phyloP scores from a whole-genome alignment of 2,888 invertebrate genomes.

The Smittia sp. region DNA sequence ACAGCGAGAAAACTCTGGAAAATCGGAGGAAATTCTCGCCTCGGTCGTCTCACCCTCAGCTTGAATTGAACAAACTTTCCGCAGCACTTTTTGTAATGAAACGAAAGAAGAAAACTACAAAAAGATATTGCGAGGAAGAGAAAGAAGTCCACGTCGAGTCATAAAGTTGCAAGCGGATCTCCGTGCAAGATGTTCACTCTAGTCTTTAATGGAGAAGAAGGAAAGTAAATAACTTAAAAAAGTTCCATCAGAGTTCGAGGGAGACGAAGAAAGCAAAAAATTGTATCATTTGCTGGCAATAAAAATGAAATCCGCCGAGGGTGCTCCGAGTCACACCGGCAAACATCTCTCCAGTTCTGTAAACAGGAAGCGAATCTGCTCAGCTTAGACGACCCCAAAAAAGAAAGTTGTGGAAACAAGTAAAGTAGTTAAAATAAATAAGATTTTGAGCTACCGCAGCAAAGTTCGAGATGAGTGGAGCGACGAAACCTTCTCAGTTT shows the following conservation, averaged over 20 bases:
- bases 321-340: neutral
- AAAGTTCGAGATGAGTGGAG: neutral
- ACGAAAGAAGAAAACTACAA: neutral
- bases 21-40: neutral
- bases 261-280: neutral
- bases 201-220: neutral
- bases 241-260: neutral
- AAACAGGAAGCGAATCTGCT: slow-evolving; percentile 24
- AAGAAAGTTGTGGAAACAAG: neutral
- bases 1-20: neutral
- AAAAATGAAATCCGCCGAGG: neutral
- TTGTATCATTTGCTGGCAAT: slow-evolving; percentile 9
- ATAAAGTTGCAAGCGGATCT: neutral
- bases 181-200: neutral
- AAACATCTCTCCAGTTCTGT: neutral
- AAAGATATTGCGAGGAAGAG: neutral
- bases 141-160: neutral
- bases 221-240: neutral
- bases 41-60: no score
- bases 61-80: no score
- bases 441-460: slow-evolving; percentile 13
- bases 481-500: neutral
- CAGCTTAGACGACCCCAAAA: neutral
- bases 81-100: no score
- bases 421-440: slow-evolving; percentile 27